Base-by-base conservation (phyloP, 2,113 vertebrate species). In the Zeus faber region DNA sequence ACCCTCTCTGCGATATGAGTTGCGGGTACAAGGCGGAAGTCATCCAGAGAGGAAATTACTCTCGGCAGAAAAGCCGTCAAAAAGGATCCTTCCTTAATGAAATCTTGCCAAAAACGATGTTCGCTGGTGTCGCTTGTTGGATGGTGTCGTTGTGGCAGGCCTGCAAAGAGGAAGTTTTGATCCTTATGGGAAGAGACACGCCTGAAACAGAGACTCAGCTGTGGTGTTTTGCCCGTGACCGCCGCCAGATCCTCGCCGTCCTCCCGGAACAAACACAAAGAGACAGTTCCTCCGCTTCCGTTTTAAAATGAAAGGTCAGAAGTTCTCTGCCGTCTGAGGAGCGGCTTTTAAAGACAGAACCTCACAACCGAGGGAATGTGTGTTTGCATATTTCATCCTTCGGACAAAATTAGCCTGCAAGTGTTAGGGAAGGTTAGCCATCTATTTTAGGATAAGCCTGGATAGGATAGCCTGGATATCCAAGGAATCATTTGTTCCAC, bases 11-110 rank as follows among this genome's bases (percentile, higher is more conserved):
- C n/a, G n/a, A n/a, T n/a, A n/a, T n/a, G n/a, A n/a, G n/a, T n/a
- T n/a, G n/a, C n/a, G n/a, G n/a, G n/a, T n/a, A n/a, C n/a, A n/a
- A 54, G 47, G 57, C 52, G 48, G 48, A 65, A 46, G 52, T 54
- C 57, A 55, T 64, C 55, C 22, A 51, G 27, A 33, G 24, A 73
- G 58, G 58, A 77, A 67, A 77, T 73, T 59, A 69, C 62, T 55
- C 37, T 60, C 33, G 48, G 48, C 71, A 65, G 58, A 76, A 77
- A 67, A 49, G 52, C 27, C 73, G 66, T 79, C 67, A 74, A 45
- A 77, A 67, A 76, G 40, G 82, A 67, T 60, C 66, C 64, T 65
- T 59, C 56, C 61, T 80, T 79, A 84, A 81, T 11, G 69, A 83
- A 84, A 82, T 43, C 8, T 51, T 74, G 78, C 74, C 79, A 81